phyloP scores from a whole-genome alignment of 2,888 invertebrate genomes.

The Nipponacmea schrenckii region DNA sequence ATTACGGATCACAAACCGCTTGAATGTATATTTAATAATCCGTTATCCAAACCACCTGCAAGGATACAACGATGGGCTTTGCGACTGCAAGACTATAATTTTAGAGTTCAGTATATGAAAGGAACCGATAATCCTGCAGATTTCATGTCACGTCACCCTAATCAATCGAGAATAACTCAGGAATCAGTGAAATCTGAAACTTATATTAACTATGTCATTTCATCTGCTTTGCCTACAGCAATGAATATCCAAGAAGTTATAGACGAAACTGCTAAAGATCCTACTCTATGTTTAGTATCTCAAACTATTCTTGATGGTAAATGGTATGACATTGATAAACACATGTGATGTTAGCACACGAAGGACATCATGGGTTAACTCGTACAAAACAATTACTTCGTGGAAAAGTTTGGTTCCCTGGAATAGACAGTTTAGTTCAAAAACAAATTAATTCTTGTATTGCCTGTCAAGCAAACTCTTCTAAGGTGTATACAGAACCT shows the following conservation, averaged over 20 bases:
- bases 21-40: not conserved
- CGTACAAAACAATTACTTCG: conserved; percentile 38
- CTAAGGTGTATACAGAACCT: not conserved
- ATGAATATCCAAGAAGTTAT: conserved; percentile 31
- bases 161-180: not conserved
- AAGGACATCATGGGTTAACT: conserved; percentile 41
- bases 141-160: conserved; percentile 38
- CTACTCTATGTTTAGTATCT: conserved; percentile 23
- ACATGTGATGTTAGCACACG: conserved; percentile 38
- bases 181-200: conserved; percentile 24
- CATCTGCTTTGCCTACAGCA: conserved; percentile 34
- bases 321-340: conserved; percentile 22
- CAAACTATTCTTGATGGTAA: conserved; percentile 23
- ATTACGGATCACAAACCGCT: conserved; percentile 1
- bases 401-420: no score
- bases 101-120: conserved; percentile 30
- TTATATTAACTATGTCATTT: conserved; percentile 27
- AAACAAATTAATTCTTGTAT: conserved; percentile 23
- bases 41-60: conserved; percentile 37
- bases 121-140: conserved; percentile 43
- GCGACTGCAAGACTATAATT: conserved; percentile 31
- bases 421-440: conserved; percentile 37
- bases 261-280: conserved; percentile 21
- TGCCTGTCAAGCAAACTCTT: conserved; percentile 20
- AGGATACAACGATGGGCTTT: conserved; percentile 37